phyloP scores from a whole-genome alignment of 1,140 invertebrate genomes.

The Thaumetopoea pityocampa region DNA sequence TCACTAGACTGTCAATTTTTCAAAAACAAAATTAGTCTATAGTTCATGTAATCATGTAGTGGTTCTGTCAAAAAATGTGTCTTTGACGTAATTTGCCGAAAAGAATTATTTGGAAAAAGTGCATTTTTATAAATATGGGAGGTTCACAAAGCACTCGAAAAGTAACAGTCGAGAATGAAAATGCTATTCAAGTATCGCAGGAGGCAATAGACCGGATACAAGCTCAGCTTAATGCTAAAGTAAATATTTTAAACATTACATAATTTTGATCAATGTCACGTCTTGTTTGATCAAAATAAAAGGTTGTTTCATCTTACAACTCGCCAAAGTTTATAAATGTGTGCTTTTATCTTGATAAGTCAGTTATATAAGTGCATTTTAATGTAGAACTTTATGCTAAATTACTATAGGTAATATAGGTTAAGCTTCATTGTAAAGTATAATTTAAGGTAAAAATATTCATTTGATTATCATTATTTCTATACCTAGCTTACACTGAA shows the following conservation, averaged over 20 bases:
- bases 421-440: slow-evolving; percentile 3
- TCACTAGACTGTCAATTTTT: no score
- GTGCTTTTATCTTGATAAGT: background rate
- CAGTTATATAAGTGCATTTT: background rate
- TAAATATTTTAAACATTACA: slow-evolving; percentile 65
- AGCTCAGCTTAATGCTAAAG: slow-evolving; percentile 53
- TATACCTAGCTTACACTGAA: no score
- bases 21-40: no score
- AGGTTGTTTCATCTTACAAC: slow-evolving; percentile 14
- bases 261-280: slow-evolving; percentile 71
- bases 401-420: background rate
- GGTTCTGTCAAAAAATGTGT: slow-evolving; percentile 56
- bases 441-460: background rate
- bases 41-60: slow-evolving; percentile 1
- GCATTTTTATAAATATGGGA: slow-evolving; percentile 62
- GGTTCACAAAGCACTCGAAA: slow-evolving; percentile 65
- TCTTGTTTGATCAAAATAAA: slow-evolving; percentile 39
- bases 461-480: no score
- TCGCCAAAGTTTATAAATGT: background rate
- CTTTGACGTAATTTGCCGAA: slow-evolving; percentile 64
- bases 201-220: slow-evolving; percentile 67
- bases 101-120: slow-evolving; percentile 47
- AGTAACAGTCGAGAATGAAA: slow-evolving; percentile 65
- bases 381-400: background rate
- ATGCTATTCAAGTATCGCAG: slow-evolving; percentile 65